A percentile compares a stretch with the other conserved stretches of the same genome.
These are phyloP conservation scores for Rhadinocentrus ornatus DNA, from an alignment of 2,797 vertebrate species.

Conservation along the genomic window DNA sequence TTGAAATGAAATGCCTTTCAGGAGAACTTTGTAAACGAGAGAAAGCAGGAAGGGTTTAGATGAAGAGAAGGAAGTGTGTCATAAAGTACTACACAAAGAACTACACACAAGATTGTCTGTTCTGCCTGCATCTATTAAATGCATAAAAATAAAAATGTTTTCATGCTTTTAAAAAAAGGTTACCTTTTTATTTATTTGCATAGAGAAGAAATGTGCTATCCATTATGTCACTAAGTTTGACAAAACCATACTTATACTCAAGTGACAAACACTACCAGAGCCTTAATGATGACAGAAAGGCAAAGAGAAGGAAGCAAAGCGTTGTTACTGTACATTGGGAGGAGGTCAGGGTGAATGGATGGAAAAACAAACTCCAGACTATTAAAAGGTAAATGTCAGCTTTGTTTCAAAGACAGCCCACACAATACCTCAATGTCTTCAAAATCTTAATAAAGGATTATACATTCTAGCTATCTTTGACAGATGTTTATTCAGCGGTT, in stretches of 20 bases:
- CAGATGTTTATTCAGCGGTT: background rate
- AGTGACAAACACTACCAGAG: background rate
- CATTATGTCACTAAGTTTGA: background rate
- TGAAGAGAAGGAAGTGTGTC: conserved; percentile 73
- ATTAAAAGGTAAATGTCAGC: background rate
- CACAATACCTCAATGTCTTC: background rate
- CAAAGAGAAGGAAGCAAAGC: background rate
- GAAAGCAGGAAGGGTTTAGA: conserved; percentile 23
- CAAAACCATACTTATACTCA: background rate
- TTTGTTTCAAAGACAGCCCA: background rate
- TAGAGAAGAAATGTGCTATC: background rate
- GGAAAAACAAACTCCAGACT: background rate
- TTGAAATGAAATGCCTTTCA: conserved; percentile 90
- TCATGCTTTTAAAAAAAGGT: background rate
- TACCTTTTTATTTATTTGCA: too few species aligned
- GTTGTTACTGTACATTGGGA: background rate
- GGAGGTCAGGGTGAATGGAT: background rate
- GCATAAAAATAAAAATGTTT: background rate
- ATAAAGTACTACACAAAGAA: conserved; percentile 72
- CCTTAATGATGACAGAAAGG: background rate
- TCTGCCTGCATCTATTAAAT: background rate
- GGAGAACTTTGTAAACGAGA: conserved; percentile 73
- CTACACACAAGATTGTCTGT: background rate
- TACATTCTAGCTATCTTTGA: background rate
- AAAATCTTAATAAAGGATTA: background rate